These are phyloP conservation scores for Cochlearius cochlearius DNA, from an alignment of 2,113 vertebrate species.

Conservation along the genomic window DNA sequence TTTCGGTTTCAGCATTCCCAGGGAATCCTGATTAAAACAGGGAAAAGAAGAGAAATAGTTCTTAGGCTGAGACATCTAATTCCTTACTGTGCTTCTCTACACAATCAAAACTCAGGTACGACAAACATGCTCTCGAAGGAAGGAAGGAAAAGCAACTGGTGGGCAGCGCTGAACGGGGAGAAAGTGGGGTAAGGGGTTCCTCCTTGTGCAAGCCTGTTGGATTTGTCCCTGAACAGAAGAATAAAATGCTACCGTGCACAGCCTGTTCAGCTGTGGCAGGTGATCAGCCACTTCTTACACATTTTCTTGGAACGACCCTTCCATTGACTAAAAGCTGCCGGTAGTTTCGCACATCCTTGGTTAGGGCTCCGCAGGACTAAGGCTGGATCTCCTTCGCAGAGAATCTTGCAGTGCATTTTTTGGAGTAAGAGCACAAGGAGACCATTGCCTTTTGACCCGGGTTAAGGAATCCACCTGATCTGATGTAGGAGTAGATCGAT, in stretches of 20 bases:
- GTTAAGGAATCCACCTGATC: not conserved
- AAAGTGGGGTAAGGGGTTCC: not conserved
- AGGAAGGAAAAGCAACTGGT: not conserved
- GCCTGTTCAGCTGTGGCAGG: not conserved
- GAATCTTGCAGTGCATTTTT: rapidly evolving
- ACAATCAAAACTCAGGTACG: not conserved
- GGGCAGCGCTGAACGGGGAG: rapidly evolving
- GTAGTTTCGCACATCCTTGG: not conserved
- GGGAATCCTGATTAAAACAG: constrained; percentile 77
- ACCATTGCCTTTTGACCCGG: not conserved
- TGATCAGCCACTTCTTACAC: not conserved
- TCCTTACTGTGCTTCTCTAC: constrained; percentile 8
- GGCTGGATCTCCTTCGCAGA: not conserved
- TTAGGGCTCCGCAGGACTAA: not conserved
- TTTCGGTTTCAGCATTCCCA: constrained; percentile 79
- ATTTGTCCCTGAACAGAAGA: not conserved
- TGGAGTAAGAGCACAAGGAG: not conserved
- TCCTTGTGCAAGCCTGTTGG: not conserved
- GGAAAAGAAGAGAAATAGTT: constrained; percentile 57
- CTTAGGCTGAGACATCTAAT: constrained; percentile 33
- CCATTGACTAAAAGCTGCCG: not conserved
- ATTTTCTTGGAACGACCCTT: not conserved
- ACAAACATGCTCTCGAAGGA: not conserved
- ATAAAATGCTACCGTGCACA: not conserved
- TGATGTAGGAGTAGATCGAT: not conserved